phyloP scores from a whole-genome alignment of 2,888 invertebrate genomes.

The Drosophila leonis region DNA sequence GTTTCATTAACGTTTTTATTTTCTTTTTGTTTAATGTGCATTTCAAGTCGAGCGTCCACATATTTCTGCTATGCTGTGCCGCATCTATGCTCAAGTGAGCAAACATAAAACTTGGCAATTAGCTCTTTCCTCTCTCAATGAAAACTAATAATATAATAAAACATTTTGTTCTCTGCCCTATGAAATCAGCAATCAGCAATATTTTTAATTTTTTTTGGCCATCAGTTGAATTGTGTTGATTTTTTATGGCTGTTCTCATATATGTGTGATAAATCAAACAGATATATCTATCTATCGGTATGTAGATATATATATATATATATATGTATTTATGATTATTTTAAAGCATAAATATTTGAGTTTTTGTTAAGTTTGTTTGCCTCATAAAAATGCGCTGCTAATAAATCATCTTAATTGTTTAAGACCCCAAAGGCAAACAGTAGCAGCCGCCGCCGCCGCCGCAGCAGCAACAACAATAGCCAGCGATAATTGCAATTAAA shows the following conservation, averaged over 20 bases:
- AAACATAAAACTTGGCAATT: conserved; percentile 70
- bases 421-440: conserved; percentile 76
- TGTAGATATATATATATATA: conserved; percentile 5
- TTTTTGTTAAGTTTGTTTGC: conserved; percentile 39
- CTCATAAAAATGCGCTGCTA: conserved; percentile 73
- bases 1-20: conserved; percentile 67
- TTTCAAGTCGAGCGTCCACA: conserved; percentile 39
- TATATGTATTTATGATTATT: conserved; percentile 41
- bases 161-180: conserved; percentile 33
- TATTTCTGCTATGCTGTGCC: conserved; percentile 24
- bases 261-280: conserved; percentile 66
- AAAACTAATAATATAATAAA: conserved; percentile 21
- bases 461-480: conserved; percentile 50
- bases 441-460: conserved; percentile 55
- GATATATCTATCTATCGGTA: conserved; percentile 30
- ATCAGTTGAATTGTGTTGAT: conserved; percentile 59
- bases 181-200: conserved; percentile 66
- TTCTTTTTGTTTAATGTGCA: conserved; percentile 56
- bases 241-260: conserved; percentile 50
- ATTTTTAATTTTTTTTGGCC: conserved; percentile 16
- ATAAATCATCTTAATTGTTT: conserved; percentile 77
- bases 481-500: conserved; percentile 79
- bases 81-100: conserved; percentile 49
- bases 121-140: conserved; percentile 51
- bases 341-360: conserved; percentile 69